phyloP scores from a whole-genome alignment of 2,888 invertebrate species.

The Athalia cordata region DNA sequence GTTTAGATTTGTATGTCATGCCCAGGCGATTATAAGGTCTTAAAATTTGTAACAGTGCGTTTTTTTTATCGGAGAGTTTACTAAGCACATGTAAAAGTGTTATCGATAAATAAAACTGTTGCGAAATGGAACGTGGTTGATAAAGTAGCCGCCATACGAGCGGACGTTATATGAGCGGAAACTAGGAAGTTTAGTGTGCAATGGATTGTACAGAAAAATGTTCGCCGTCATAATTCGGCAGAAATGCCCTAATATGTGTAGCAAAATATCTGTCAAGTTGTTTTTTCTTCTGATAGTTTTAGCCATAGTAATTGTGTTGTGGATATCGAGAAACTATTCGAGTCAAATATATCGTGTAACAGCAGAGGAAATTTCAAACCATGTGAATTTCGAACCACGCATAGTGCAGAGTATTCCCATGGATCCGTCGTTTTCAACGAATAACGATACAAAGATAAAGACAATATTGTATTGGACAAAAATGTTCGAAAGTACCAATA shows the following conservation, averaged over 20 bases:
- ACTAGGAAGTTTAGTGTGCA: no score
- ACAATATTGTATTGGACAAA: conserved; percentile 45
- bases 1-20: no score
- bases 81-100: no score
- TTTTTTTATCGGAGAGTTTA: no score
- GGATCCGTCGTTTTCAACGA: neutral
- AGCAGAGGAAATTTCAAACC: neutral
- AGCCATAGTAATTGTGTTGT: neutral
- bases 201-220: no score
- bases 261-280: conserved; percentile 5
- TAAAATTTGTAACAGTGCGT: no score
- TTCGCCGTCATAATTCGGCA: no score
- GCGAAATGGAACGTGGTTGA: no score
- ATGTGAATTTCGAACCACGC: neutral
- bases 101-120: no score
- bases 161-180: no score
- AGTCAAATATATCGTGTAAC: neutral
- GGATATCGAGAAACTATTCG: neutral
- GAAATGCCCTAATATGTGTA: neutral
- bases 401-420: neutral
- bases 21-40: no score
- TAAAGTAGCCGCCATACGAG: no score
- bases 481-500: conserved; percentile 28
- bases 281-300: neutral
- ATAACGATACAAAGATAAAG: conserved; percentile 2